Conservation (phyloP, 2,888 invertebrate genomes). For the Tenthredo mesomela region DNA sequence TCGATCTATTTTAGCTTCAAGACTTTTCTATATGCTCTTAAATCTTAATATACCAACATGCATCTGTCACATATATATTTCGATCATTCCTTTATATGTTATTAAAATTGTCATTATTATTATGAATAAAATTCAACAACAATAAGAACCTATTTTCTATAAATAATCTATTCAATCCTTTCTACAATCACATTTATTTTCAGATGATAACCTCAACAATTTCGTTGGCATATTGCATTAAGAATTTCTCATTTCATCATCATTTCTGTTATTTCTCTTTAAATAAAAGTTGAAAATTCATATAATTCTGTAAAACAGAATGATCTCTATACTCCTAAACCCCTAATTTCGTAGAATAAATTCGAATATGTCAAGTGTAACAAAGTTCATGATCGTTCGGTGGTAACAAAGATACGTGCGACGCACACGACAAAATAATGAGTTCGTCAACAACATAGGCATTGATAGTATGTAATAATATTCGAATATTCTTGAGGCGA, state of each 20-base stretch:
- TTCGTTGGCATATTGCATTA: not conserved
- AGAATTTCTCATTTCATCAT: no score
- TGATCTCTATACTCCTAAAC: not conserved
- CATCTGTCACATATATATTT: constrained; percentile 4
- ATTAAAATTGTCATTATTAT: not conserved
- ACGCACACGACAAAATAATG: not conserved
- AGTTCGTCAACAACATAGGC: not conserved
- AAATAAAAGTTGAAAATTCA: not conserved
- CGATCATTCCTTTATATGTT: not conserved
- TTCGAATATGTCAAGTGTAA: not conserved
- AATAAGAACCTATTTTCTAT: not conserved
- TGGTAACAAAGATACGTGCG: not conserved
- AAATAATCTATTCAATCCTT: not conserved
- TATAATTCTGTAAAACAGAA: not conserved
- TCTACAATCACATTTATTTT: not conserved
- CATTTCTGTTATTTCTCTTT: not conserved
- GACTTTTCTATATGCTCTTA: not conserved
- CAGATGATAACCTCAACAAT: not conserved
- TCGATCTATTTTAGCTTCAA: not conserved
- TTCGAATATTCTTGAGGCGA: not conserved
- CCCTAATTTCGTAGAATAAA: not conserved
- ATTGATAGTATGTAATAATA: not conserved
- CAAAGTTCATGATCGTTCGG: not conserved
- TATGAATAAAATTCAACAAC: not conserved
- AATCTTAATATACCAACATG: no score